These are phyloP conservation scores for Lacerta bilineata DNA, from an alignment of 2,797 vertebrate genomes.

Conservation along the genomic window DNA sequence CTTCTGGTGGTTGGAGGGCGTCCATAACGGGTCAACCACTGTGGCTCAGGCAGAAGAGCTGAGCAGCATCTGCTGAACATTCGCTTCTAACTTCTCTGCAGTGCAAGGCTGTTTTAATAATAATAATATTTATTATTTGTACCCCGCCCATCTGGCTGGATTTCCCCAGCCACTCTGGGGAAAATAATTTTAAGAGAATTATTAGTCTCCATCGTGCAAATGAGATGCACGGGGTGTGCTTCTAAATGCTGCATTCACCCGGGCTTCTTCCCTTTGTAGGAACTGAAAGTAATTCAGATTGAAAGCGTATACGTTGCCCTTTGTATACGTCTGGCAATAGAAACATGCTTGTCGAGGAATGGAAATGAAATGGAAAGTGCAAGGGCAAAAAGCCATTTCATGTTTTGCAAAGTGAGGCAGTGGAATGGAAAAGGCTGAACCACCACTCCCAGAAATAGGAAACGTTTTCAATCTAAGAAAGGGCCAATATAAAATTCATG, in stretches of 20 bases:
- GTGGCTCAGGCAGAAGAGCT: not conserved
- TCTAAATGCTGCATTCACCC: constrained; percentile 1
- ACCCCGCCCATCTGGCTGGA: no score
- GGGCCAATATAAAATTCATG: not conserved
- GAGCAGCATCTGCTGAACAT: not conserved
- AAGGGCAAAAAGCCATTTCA: constrained; percentile 5
- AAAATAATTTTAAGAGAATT: constrained; percentile 25
- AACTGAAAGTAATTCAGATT: constrained; percentile 35
- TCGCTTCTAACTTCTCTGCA: constrained; percentile 17
- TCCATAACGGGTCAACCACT: not conserved
- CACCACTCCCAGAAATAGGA: not conserved
- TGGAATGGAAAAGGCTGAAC: constrained; percentile 8
- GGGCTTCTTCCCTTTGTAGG: constrained; percentile 13
- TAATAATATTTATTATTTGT: no score
- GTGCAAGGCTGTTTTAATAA: no score
- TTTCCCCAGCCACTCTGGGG: no score
- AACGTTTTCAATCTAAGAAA: constrained; percentile 16
- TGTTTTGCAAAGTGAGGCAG: constrained; percentile 28
- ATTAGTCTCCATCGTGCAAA: constrained; percentile 19
- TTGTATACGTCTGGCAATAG: constrained; percentile 20
- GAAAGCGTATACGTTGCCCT: constrained; percentile 38
- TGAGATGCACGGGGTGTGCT: constrained; percentile 13
- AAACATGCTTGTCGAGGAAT: constrained; percentile 23
- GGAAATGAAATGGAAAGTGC: constrained; percentile 32
- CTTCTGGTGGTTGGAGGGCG: not conserved